Evolutionary conservation across 2,888 invertebrate genomes (phyloP).

Genomic region (Vesta saturnalis): DNA sequence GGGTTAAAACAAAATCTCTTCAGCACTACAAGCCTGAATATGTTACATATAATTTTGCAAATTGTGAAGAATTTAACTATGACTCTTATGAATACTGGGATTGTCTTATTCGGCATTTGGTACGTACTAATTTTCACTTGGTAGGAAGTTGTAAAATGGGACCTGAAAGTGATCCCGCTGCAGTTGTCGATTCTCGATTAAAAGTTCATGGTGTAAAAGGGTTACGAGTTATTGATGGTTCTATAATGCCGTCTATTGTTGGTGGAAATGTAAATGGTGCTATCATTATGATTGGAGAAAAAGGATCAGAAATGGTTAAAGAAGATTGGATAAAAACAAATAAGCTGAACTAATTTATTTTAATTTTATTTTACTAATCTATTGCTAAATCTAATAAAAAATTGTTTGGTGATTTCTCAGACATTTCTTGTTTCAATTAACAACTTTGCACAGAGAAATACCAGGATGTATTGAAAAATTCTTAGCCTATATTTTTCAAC

Average conservation of each 20-base stretch:
- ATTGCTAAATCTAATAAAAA: no score
- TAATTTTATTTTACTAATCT: no score
- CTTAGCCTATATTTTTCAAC: no score
- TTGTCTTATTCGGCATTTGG: neutral
- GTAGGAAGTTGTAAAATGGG: conserved; percentile 35
- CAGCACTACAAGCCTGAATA: neutral
- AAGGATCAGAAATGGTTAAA: conserved; percentile 32
- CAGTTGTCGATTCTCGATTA: conserved; percentile 30
- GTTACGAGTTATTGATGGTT: conserved; percentile 15
- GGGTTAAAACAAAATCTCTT: neutral
- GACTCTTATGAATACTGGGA: neutral
- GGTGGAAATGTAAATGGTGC: conserved; percentile 13
- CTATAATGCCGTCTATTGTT: conserved; percentile 17
- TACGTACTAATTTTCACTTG: conserved; percentile 25
- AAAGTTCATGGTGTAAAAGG: conserved; percentile 22
- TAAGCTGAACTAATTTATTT: no score
- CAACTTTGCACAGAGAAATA: no score
- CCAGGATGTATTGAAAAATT: no score
- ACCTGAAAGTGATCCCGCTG: conserved; percentile 8
- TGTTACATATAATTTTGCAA: no score
- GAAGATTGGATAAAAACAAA: conserved; percentile 27
- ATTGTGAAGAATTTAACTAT: neutral
- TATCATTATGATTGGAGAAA: conserved; percentile 18
- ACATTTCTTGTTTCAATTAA: no score
- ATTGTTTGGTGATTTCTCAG: no score